Percentiles rank a stretch among this genome's conserved stretches.
Evolutionary conservation across 2,113 vertebrate species (phyloP).

Genomic region (Poeciliopsis occidentalis): DNA sequence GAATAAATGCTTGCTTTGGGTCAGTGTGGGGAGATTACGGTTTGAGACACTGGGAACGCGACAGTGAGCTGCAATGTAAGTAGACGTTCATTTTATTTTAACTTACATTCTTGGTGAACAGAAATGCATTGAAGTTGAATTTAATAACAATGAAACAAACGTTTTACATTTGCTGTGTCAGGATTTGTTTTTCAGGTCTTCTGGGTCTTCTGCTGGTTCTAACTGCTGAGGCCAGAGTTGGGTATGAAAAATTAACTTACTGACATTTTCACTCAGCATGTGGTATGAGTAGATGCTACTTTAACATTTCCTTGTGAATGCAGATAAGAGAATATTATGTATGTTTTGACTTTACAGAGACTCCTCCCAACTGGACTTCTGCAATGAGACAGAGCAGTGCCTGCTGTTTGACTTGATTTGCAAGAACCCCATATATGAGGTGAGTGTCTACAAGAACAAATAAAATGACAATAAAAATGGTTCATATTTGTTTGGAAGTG

Average conservation of each 20-base stretch:
- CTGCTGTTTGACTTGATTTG: slow-evolving; percentile 71
- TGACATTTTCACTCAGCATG: not conserved
- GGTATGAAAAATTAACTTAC: slow-evolving; percentile 61
- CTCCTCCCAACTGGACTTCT: slow-evolving; percentile 47
- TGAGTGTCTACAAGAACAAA: slow-evolving; percentile 34
- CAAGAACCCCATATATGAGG: slow-evolving; percentile 61
- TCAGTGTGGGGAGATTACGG: not conserved
- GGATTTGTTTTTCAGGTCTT: slow-evolving; percentile 64
- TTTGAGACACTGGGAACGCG: not conserved
- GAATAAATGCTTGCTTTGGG: slow-evolving; percentile 45
- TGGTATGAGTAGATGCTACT: not conserved
- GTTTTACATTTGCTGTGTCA: slow-evolving; percentile 39
- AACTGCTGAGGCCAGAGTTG: slow-evolving; percentile 69
- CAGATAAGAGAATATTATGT: not conserved
- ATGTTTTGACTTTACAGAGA: slow-evolving; percentile 43
- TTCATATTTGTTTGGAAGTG: too few species aligned
- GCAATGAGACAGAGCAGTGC: slow-evolving; percentile 72
- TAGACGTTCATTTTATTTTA: slow-evolving; percentile 12
- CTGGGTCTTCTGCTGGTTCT: slow-evolving; percentile 64
- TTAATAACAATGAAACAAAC: not conserved
- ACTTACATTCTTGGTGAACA: not conserved
- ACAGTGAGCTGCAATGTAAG: slow-evolving; percentile 55
- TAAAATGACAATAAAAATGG: too few species aligned
- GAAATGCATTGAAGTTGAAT: not conserved
- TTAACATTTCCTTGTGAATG: not conserved